phyloP scores from a whole-genome alignment of 1,140 invertebrate genomes.

The Magallana gigas region DNA sequence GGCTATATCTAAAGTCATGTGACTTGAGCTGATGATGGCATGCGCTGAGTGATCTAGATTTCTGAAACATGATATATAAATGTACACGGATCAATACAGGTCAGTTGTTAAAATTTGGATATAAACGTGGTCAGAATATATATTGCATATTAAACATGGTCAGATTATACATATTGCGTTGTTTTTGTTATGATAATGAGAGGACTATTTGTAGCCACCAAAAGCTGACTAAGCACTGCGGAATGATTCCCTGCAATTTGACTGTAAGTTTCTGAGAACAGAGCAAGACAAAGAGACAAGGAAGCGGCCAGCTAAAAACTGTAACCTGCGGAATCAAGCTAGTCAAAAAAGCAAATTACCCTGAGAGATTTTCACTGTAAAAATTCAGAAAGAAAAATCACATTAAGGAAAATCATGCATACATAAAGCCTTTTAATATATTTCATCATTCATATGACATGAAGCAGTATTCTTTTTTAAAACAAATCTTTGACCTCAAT shows the following conservation, averaged over 20 bases:
- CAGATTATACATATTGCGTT: not conserved
- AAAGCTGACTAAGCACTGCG: slow-evolving; percentile 25
- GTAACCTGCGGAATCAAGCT: slow-evolving; percentile 26
- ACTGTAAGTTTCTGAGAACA: slow-evolving; percentile 15
- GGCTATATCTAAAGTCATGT: slow-evolving; percentile 22
- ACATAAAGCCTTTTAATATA: not conserved
- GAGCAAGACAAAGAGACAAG: slow-evolving; percentile 27
- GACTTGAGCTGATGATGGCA: not conserved
- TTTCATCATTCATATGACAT: not conserved
- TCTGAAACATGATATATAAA: not conserved
- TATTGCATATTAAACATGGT: not conserved
- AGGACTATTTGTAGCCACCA: slow-evolving; percentile 21
- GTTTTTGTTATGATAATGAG: slow-evolving; percentile 5
- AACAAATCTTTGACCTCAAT: too few species aligned
- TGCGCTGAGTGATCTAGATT: slow-evolving; percentile 8
- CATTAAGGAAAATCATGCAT: slow-evolving; percentile 23
- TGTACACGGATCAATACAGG: not conserved
- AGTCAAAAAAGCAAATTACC: slow-evolving; percentile 35
- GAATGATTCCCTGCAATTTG: not conserved
- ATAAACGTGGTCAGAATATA: slow-evolving; percentile 1
- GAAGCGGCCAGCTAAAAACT: slow-evolving; percentile 23
- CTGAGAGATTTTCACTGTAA: slow-evolving; percentile 37
- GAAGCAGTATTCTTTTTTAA: too few species aligned
- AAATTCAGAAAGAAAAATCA: slow-evolving; percentile 31
- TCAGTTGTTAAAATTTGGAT: slow-evolving; percentile 23